Conservation (phyloP, 2,888 invertebrate species). For the Bellardia pandia region DNA sequence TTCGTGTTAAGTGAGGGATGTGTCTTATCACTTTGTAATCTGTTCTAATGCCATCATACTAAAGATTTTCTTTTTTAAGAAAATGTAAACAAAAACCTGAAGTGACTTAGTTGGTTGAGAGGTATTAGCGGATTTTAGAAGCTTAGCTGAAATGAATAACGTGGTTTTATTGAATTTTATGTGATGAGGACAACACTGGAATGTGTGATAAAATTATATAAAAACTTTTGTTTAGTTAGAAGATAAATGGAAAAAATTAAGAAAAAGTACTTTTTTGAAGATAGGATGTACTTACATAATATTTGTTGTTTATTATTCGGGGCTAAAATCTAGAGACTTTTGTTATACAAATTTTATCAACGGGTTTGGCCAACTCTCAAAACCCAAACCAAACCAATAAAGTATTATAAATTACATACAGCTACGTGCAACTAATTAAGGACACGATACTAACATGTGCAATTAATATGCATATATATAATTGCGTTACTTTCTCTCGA, state of each 20-base stretch:
- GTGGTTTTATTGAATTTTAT: not conserved
- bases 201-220: not conserved
- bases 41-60: slow-evolving; percentile 40
- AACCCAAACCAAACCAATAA: no score
- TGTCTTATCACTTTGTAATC: slow-evolving; percentile 60
- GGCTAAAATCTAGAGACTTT: no score
- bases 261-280: not conserved
- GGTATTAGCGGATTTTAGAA: slow-evolving; percentile 8
- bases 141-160: slow-evolving; percentile 28
- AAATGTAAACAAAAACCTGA: not conserved
- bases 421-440: no score
- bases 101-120: slow-evolving; percentile 8
- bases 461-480: no score
- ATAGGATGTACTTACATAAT: no score
- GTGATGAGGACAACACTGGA: not conserved
- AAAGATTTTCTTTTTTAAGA: not conserved
- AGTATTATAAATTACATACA: no score
- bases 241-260: not conserved
- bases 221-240: not conserved
- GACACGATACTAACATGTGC: no score
- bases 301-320: no score
- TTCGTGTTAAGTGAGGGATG: slow-evolving; percentile 60
- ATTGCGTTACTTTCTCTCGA: no score
- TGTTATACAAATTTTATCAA: no score
- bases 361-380: no score